These are phyloP conservation scores for Pterobdella sp. DNA, from an alignment of 2,888 invertebrate species.

Conservation along the genomic window DNA sequence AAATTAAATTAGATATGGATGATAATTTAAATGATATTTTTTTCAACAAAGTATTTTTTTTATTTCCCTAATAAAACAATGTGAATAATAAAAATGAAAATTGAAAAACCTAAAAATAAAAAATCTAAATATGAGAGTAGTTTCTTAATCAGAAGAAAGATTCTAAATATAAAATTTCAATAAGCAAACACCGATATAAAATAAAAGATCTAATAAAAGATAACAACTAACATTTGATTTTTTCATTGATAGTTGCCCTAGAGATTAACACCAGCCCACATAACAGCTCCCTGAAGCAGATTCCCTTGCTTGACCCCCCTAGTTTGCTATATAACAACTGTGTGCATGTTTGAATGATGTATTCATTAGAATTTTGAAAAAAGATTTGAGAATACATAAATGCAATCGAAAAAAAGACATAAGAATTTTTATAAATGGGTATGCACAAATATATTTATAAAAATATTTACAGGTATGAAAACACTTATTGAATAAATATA, in stretches of 20 bases:
- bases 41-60: no score
- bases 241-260: slow-evolving; percentile 74
- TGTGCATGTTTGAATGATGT: not conserved
- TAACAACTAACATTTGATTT: slow-evolving; percentile 64
- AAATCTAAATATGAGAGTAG: no score
- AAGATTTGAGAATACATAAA: not conserved
- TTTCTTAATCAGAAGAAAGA: no score
- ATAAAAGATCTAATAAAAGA: no score
- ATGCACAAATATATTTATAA: not conserved
- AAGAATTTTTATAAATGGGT: not conserved
- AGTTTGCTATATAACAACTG: slow-evolving; percentile 70
- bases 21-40: no score
- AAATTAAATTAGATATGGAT: no score
- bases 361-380: not conserved
- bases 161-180: no score
- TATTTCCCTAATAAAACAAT: no score
- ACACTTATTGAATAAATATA: no score
- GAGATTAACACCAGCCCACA: slow-evolving; percentile 79
- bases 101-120: no score
- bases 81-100: no score
- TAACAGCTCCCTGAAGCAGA: slow-evolving; percentile 71
- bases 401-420: not conserved
- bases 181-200: no score
- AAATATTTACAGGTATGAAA: not conserved
- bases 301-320: slow-evolving; percentile 73